Conservation (phyloP, 1,140 invertebrate genomes). For the Cydia splendana region DNA sequence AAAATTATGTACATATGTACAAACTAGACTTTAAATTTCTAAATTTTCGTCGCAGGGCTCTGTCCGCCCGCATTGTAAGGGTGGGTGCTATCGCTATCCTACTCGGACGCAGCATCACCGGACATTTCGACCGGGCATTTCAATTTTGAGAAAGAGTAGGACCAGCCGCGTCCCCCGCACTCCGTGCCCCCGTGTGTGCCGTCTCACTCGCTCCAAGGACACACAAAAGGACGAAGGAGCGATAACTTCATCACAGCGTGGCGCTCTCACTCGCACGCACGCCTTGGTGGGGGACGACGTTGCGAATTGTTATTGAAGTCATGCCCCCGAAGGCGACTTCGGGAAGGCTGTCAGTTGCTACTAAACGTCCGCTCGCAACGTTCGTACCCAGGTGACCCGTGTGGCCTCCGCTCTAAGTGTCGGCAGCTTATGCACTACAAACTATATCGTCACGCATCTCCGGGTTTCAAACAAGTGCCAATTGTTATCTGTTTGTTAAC, state of each 20-base stretch:
- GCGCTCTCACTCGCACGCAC: constrained; percentile 70
- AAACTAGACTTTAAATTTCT: constrained; percentile 73
- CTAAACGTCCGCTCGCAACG: constrained; percentile 75
- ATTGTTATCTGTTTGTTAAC: constrained; percentile 43
- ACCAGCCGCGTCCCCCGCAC: constrained; percentile 64
- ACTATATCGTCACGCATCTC: constrained; percentile 54
- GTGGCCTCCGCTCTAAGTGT: constrained; percentile 46
- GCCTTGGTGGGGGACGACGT: constrained; percentile 76
- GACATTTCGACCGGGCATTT: constrained; percentile 80
- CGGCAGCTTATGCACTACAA: constrained; percentile 50
- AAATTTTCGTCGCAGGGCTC: constrained; percentile 70
- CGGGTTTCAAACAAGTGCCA: constrained; percentile 67
- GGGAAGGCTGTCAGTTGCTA: constrained; percentile 79
- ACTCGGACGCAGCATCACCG: constrained; percentile 78
- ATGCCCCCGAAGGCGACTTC: constrained; percentile 79
- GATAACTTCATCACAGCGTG: constrained; percentile 77
- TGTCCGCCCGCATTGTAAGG: constrained; percentile 74
- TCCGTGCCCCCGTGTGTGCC: constrained; percentile 42
- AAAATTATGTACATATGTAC: background rate
- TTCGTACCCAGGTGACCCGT: constrained; percentile 65
- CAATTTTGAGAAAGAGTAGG: constrained; percentile 79
- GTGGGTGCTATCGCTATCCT: constrained; percentile 75
- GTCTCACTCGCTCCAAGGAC: constrained; percentile 71
- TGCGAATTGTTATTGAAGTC: constrained; percentile 80
- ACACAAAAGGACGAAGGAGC: constrained; percentile 74